Evolutionary conservation across 2,113 vertebrate species (phyloP).

Genomic region (Copsychus sechellarum): DNA sequence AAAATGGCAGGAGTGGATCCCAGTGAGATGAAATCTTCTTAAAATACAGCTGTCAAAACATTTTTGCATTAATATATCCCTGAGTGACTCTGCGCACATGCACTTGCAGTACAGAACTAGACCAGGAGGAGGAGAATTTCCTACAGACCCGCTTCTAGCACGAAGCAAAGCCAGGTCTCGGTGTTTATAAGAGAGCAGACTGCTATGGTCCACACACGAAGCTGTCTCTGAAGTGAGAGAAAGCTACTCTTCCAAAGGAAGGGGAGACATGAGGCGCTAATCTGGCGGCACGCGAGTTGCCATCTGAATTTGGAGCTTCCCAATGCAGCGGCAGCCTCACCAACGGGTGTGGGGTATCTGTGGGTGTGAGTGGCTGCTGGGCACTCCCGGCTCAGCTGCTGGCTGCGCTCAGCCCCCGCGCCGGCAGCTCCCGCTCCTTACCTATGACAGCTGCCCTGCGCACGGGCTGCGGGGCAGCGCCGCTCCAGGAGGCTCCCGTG

Average conservation of each 20-base stretch:
- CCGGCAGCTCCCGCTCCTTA: slow-evolving; percentile 30
- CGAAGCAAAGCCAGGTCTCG: neutral
- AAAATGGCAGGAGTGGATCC: slow-evolving; percentile 59
- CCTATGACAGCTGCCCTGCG: slow-evolving; percentile 84
- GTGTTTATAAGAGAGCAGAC: neutral
- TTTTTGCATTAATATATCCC: slow-evolving; percentile 37
- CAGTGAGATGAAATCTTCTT: slow-evolving; percentile 65
- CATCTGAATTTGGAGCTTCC: neutral
- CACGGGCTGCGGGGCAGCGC: slow-evolving; percentile 70
- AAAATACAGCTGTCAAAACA: slow-evolving; percentile 68
- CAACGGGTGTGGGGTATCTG: rapidly evolving
- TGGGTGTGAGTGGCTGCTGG: rapidly evolving
- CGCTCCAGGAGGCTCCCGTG: slow-evolving; percentile 82
- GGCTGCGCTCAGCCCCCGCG: rapidly evolving
- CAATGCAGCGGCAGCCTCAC: neutral
- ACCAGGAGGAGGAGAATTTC: slow-evolving; percentile 2
- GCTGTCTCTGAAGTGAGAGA: neutral
- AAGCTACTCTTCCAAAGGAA: neutral
- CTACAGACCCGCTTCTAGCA: neutral
- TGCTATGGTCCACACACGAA: neutral
- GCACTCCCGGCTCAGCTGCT: rapidly evolving
- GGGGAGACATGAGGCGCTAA: neutral
- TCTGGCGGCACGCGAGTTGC: neutral
- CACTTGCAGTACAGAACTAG: neutral
- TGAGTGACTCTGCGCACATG: neutral